phyloP scores from a whole-genome alignment of 2,113 vertebrate genomes.

The Crotalus viridis region DNA sequence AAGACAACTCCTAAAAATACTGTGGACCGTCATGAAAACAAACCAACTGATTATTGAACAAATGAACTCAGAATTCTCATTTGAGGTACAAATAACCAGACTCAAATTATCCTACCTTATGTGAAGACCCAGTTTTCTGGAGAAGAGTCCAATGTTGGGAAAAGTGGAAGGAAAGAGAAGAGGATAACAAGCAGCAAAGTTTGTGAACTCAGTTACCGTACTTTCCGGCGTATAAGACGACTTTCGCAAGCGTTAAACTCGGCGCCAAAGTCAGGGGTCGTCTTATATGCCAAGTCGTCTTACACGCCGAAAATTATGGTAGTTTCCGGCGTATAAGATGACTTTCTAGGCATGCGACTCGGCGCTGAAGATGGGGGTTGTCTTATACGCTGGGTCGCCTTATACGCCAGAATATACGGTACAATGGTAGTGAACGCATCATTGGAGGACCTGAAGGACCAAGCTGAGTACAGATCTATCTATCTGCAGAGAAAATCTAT shows the following conservation, averaged over 20 bases:
- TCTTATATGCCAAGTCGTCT: no score
- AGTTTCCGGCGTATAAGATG: no score
- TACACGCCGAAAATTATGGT: no score
- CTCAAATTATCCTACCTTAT: not conserved
- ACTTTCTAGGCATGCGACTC: no score
- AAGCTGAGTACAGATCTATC: not conserved
- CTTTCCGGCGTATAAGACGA: no score
- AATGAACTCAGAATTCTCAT: not conserved
- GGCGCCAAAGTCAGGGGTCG: no score
- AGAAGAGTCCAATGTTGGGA: not conserved
- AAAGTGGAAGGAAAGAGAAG: not conserved
- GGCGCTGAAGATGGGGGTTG: no score
- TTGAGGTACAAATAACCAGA: not conserved
- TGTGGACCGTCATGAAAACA: not conserved
- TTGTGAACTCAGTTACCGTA: not conserved
- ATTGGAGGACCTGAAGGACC: not conserved
- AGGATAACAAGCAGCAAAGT: not conserved
- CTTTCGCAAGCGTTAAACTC: no score
- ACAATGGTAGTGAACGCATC: not conserved
- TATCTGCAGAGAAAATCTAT: not conserved
- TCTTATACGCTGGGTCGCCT: no score
- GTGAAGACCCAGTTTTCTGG: not conserved
- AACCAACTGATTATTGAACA: not conserved
- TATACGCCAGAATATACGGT: no score
- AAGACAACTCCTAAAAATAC: not conserved